A percentile compares a stretch with the other conserved stretches of the same genome.
Evolutionary conservation across 1,140 invertebrate species (phyloP).

Genomic region (Pantala flavescens): DNA sequence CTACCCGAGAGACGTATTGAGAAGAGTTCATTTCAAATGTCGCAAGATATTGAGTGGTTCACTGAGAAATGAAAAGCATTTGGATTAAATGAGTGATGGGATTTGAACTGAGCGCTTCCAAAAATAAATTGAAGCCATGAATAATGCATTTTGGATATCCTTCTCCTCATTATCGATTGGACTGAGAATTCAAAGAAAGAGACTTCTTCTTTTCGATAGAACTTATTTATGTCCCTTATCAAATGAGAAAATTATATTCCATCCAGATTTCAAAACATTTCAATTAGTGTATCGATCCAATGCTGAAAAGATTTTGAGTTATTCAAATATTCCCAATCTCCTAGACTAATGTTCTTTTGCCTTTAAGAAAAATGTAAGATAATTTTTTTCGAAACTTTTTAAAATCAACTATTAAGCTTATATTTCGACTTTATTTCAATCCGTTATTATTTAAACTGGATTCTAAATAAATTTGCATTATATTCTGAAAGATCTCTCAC

Average conservation of each 20-base stretch:
- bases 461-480: too few species aligned
- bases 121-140: slow-evolving; percentile 8
- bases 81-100: neutral
- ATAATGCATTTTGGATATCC: slow-evolving; percentile 8
- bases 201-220: neutral
- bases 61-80: neutral
- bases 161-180: neutral
- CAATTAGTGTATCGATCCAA: neutral
- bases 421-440: too few species aligned
- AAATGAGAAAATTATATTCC: neutral
- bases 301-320: too few species aligned
- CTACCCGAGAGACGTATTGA: neutral
- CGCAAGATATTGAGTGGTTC: neutral
- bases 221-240: neutral
- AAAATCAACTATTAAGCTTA: too few species aligned
- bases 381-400: too few species aligned
- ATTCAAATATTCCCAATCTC: too few species aligned
- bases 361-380: too few species aligned
- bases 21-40: neutral
- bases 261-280: neutral
- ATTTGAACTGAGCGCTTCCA: neutral
- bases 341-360: too few species aligned
- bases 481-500: too few species aligned
- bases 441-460: too few species aligned
- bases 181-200: neutral